Base-by-base conservation (phyloP, 2,113 vertebrate genomes). In the Parotia lawesii region DNA sequence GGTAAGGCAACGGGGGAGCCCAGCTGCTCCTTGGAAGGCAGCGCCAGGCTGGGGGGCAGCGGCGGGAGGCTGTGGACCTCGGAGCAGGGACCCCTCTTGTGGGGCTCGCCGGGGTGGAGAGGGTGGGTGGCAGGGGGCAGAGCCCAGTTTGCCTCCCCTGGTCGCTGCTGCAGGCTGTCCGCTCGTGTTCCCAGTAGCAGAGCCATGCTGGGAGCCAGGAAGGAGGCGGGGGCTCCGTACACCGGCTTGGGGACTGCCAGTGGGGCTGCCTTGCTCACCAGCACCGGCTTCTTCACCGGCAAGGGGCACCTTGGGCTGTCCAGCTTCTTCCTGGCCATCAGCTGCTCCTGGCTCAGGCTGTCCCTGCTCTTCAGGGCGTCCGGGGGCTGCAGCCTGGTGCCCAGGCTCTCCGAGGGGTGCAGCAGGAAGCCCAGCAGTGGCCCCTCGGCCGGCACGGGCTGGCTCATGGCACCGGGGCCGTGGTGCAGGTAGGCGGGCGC, bases 221-320 rank as follows among this genome's bases (percentile, higher is more conserved):
- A 98, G 92, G 98, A 98, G 15, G 97, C 78, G 0, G 96, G 98
- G 44, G 96, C 97, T 77, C 98, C 94, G 12, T 99, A 99, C 66
- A 99, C 72, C 0, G 99, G 98, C 70, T 97, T 99, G 67, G 99
- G 99, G 20, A 98, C 94, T 0, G 98, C 98, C 71, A 99, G 62
- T 15, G 97, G 95, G 35, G 96, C 35, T 6, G 58, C 80, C 85
- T 96, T 97, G 83, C 85, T 95, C 37, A 95, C 42, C 19, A 50
- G 53, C 35, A 61, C 70, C 2, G 96, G 79, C 10, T 95, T 92
- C 56, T 93, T 95, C 58, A 90, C n/a, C 0, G 74, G 69, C 71
- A 95, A 96, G 28, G 95, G 65, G 7, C 98, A 98, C 61, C 96
- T 94, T 10, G 81, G 97, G 47, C 95, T 80, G 20, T 88, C 71